Base-by-base conservation (phyloP, 2,888 invertebrate species). In the Phanerotoma sp. region DNA sequence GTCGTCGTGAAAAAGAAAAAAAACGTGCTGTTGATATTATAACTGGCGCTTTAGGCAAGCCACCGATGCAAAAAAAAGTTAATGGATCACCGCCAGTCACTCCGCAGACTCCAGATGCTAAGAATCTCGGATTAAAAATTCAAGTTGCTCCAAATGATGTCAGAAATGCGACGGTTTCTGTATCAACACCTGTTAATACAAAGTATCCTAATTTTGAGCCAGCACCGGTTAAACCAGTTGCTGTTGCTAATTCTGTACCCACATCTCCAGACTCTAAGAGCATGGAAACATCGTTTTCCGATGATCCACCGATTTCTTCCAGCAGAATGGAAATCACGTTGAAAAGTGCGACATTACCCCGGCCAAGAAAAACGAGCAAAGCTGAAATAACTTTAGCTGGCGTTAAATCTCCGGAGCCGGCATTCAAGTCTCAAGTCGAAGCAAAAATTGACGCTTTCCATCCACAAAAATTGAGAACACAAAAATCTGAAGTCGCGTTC, bases 281-380 rank as follows among this genome's bases (percentile, higher is more conserved):
- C 51, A 45, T 60, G n/a, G 60, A 61, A 3, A 56, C 53, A 55
- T 58, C 62, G 25, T 56, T 56, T 46, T 21, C 57, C 11, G 72
- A 72, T 0, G 73, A 74, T 42, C 69, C 71, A 18, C 74, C 72
- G 37, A 82, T 85, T 73, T n/a, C n/a, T n/a, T 83, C 83, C 3
- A 84, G 85, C 13, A 83, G 83, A 20, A 84, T 85, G 63, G 85
- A 86, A 64, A 85, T 86, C 51, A 84, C 83, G 1, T 72, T 86
- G 22, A 86, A 86, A 69, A 85, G 86, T 54, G 85, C 86, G 1
- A 86, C 86, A 1, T 74, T 86, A 58, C 86, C 86, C 4, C 79
- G 86, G 61, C 71, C 69, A 3, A 79, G 86, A 25, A 86, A 85
- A 68, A 84, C 84, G 4, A 80, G 83, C 41, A 85, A 84, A 74